Base-by-base conservation (phyloP, 2,797 vertebrate species). In the Tachyglossus aculeatus region DNA sequence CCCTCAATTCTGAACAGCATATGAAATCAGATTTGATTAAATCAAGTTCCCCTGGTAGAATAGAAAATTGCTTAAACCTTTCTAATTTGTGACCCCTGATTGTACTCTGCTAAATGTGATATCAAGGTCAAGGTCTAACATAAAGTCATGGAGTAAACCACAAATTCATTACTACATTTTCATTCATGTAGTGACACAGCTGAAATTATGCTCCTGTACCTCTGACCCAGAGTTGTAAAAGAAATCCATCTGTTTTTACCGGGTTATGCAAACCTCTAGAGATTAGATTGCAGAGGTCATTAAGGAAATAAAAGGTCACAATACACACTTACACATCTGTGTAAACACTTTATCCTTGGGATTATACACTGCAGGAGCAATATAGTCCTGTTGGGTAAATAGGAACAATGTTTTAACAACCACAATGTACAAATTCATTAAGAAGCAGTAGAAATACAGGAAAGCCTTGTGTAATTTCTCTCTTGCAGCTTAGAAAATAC, bases 161-260 rank as follows among this genome's bases (percentile, higher is more conserved):
- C 66, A 86, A 81, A 88, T 88, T 91, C 86, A 89, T 92, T 88
- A 84, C 67, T 87, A 79, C 40, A 73, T 88, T 92, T 89, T 91
- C 86, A 90, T 90, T 89, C 81, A 73, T 77, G 74, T 80, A 81
- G 63, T 67, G 70, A 77, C 74, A 89, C 66, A 67, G 80, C 73
- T 88, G 79, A 84, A 82, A 89, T 83, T 55, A 80, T 62, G 79
- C 57, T 81, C 75, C 57, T 84, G 74, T 84, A 81, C 79, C 79
- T 90, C 81, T 90, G 82, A 89, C 81, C 76, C 71, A 37, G 54
- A 67, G 48, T 22, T 84, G 76, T 78, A 84, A 88, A 77, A 67
- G 60, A 88, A 88, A 83, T 89, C 74, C 74, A 65, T 90, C 78
- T 86, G 65, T 80, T 71, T 60, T 75, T 82, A 51, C 65, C 44